Conservation (phyloP, 1,140 invertebrate genomes). For the Cardiocondyla obscurior region DNA sequence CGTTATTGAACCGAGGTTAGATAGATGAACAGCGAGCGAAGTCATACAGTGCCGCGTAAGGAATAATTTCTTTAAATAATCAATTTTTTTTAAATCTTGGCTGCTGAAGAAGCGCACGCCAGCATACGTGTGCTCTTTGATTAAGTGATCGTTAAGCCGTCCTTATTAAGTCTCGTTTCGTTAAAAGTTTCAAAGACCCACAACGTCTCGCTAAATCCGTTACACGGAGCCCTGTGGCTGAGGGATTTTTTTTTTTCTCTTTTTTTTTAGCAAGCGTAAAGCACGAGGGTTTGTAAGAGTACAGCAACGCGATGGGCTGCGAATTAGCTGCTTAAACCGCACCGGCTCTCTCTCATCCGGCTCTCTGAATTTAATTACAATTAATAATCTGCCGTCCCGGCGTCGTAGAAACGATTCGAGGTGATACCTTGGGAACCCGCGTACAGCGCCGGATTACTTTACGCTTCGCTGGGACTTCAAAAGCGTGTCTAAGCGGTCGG, state of each 20-base stretch:
- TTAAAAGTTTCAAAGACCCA: constrained; percentile 44
- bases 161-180: constrained; percentile 44
- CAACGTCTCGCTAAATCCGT: constrained; percentile 39
- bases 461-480: constrained; percentile 77
- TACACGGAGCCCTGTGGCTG: constrained; percentile 13
- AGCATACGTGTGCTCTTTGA: constrained; percentile 14
- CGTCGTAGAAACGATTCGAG: constrained; percentile 75
- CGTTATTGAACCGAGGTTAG: not conserved
- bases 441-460: constrained; percentile 75
- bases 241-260: too few species aligned
- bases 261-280: constrained; percentile 44
- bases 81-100: not conserved
- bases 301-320: constrained; percentile 61
- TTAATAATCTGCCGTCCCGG: constrained; percentile 76
- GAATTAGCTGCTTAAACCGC: constrained; percentile 77
- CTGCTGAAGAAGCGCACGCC: not conserved
- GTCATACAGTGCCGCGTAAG: not conserved
- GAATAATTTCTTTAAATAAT: not conserved
- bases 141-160: constrained; percentile 35
- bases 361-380: constrained; percentile 80
- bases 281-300: constrained; percentile 32
- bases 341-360: constrained; percentile 66
- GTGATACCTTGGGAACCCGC: constrained; percentile 77
- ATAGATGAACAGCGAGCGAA: not conserved
- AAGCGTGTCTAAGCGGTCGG: constrained; percentile 72